These are phyloP conservation scores for Acrobasis consociella DNA, from an alignment of 2,888 invertebrate species.

Conservation along the genomic window DNA sequence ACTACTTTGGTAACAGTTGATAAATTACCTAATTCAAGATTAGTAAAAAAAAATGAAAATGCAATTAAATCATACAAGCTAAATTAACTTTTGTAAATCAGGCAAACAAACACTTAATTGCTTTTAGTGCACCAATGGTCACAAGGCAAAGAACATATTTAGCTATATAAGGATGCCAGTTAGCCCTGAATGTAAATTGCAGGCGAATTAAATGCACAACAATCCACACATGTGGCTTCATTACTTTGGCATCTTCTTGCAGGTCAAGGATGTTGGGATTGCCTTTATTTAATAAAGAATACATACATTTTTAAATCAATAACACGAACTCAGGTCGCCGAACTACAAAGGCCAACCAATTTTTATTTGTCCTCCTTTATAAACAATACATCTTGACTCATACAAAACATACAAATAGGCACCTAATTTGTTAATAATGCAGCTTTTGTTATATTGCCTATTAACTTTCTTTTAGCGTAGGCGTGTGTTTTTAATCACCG, in stretches of 20 bases:
- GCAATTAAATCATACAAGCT: too few species aligned
- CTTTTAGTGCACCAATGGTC: not conserved
- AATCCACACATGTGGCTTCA: slow-evolving; percentile 45
- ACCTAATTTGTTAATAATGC: slow-evolving; percentile 34
- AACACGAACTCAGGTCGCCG: not conserved
- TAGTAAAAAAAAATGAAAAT: too few species aligned
- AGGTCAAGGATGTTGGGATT: slow-evolving; percentile 43
- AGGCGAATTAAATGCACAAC: slow-evolving; percentile 39
- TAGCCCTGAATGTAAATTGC: slow-evolving; percentile 60
- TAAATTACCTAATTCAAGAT: too few species aligned
- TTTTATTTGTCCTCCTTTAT: slow-evolving; percentile 9
- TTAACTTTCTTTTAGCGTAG: slow-evolving; percentile 54
- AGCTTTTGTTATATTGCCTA: slow-evolving; percentile 31
- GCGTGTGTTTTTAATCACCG: slow-evolving; percentile 44
- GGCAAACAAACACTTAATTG: not conserved
- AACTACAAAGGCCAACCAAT: slow-evolving; percentile 1
- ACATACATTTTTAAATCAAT: slow-evolving; percentile 1
- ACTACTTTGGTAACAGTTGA: too few species aligned
- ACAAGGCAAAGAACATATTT: slow-evolving; percentile 18
- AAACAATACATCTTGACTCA: slow-evolving; percentile 32
- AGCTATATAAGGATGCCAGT: slow-evolving; percentile 55
- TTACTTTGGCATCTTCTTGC: slow-evolving; percentile 38
- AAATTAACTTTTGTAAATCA: too few species aligned
- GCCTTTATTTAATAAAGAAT: slow-evolving; percentile 22
- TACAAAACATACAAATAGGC: slow-evolving; percentile 26